These are phyloP conservation scores for Calliphora vomitoria DNA, from an alignment of 2,888 invertebrate species.

Conservation along the genomic window DNA sequence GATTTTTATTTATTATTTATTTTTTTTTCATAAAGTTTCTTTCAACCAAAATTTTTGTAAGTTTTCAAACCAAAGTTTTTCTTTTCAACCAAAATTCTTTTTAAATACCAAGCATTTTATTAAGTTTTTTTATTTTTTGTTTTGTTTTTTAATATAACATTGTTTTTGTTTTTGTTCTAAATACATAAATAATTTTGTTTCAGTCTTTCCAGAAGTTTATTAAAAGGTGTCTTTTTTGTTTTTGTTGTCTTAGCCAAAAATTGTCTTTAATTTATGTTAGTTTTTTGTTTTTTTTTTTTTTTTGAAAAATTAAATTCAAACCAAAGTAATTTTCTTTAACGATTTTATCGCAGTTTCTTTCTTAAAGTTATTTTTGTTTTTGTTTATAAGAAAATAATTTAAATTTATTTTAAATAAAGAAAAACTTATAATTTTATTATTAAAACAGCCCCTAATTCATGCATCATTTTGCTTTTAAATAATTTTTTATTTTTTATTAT, in stretches of 20 bases:
- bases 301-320: slow-evolving; percentile 57
- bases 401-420: slow-evolving; percentile 72
- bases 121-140: not conserved
- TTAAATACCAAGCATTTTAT: slow-evolving; percentile 66
- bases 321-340: slow-evolving; percentile 58
- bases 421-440: slow-evolving; percentile 51
- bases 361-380: slow-evolving; percentile 67
- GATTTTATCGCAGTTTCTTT: slow-evolving; percentile 77
- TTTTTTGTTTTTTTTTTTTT: too few relatives aligned
- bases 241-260: slow-evolving; percentile 60
- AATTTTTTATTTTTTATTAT: slow-evolving; percentile 62
- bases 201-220: slow-evolving; percentile 75
- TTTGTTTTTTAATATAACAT: slow-evolving; percentile 46
- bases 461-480: slow-evolving; percentile 52
- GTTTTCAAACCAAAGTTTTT: slow-evolving; percentile 8
- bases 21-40: slow-evolving; percentile 26
- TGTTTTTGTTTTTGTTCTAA: slow-evolving; percentile 64
- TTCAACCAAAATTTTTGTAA: slow-evolving; percentile 22
- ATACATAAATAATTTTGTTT: slow-evolving; percentile 80
- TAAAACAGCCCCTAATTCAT: slow-evolving; percentile 69
- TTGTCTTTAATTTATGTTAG: slow-evolving; percentile 18
- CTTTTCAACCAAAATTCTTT: slow-evolving; percentile 38
- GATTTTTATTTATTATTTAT: slow-evolving; percentile 33
- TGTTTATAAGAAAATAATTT: slow-evolving; percentile 67
- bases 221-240: slow-evolving; percentile 41